Base-by-base conservation (phyloP, 30 jellyfish, hydroid and myxozoan genomes). In the Clytia hemisphaerica region DNA sequence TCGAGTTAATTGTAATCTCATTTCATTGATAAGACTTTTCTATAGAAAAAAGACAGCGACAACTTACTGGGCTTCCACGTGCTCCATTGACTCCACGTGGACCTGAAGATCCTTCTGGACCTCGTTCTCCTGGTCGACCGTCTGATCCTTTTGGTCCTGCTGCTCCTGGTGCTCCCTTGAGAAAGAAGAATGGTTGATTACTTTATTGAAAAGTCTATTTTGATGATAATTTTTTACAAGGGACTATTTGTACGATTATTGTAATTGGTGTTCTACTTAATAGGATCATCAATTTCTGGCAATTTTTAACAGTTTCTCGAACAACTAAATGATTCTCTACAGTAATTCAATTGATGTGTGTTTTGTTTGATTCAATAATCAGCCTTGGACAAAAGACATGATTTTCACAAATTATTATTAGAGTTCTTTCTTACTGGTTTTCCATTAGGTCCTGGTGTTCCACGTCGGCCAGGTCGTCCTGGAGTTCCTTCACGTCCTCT, bases 401-500 rank as follows among this genome's bases (percentile, higher is more conserved):
- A n/a, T n/a, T n/a, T n/a, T n/a, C n/a, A n/a, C n/a, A n/a, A n/a
- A 40, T 10, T 40, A 40, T 7, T 40, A 16, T 40, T 7, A 40
- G 10, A 7, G 16, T 7, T 40, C 16, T 16, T 7, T 7, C 65
- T 50, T 50, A 50, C 65, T 6, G 65, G 25, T 50, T 10, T 6
- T 10, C 65, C 65, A 6, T 10, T 30, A 50, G 25, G 65, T 12
- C 65, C 65, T 12, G 65, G 26, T 21, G n/a, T 50, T 7, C 65
- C 65, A 50, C 30, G 26, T 21, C 6, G 12, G 6, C n/a, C 93
- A 19, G 68, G 53, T 53, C 54, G 60, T 19, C 82, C 93, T 21
- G 45, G 26, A 36, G 65, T 77, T 21, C 90, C 90, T 14, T 47
- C 37, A 31, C 27, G 3, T 50, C 95, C 94, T 48, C 62, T 61